These are phyloP conservation scores for Chesias legatella DNA, from an alignment of 2,888 invertebrate species.

Conservation along the genomic window DNA sequence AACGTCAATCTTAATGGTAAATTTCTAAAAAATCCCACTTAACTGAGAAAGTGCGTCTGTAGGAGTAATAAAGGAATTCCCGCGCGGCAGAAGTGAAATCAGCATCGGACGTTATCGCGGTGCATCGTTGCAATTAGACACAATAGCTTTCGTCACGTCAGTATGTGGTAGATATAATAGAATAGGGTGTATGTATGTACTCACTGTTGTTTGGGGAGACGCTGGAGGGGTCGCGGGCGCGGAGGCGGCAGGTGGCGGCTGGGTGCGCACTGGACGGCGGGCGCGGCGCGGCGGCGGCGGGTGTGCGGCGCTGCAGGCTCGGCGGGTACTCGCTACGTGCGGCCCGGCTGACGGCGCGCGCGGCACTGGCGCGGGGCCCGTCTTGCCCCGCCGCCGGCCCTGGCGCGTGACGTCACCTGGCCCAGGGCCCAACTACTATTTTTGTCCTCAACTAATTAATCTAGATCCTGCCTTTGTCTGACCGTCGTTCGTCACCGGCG, in stretches of 20 bases:
- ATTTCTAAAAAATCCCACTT: constrained; percentile 14
- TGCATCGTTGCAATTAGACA: constrained; percentile 60
- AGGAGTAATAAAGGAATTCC: constrained; percentile 15
- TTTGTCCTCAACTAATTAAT: constrained; percentile 76
- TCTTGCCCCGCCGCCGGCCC: constrained; percentile 77
- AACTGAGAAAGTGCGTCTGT: constrained; percentile 11
- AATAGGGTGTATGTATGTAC: constrained; percentile 36
- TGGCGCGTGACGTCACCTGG: constrained; percentile 78
- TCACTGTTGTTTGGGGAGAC: constrained; percentile 45
- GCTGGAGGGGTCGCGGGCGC: constrained; percentile 17
- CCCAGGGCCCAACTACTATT: constrained; percentile 79
- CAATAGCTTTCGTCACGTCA: constrained; percentile 48
- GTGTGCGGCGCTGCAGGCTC: constrained; percentile 36
- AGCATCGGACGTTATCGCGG: constrained; percentile 53
- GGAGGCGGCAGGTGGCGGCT: constrained; percentile 36
- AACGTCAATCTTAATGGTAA: constrained; percentile 40
- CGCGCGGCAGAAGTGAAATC: constrained; percentile 63
- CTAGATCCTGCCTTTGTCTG: constrained; percentile 75
- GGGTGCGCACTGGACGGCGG: too few relatives aligned
- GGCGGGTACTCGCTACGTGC: constrained; percentile 51
- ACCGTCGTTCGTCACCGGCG: constrained; percentile 53
- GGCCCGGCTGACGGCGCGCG: constrained; percentile 76
- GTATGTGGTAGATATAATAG: constrained; percentile 29
- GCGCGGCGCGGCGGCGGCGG: constrained; percentile 34
- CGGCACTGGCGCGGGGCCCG: constrained; percentile 80